Evolutionary conservation across 23 tunicate species (phyloP).

Genomic region (Aplidium turbinatum): DNA sequence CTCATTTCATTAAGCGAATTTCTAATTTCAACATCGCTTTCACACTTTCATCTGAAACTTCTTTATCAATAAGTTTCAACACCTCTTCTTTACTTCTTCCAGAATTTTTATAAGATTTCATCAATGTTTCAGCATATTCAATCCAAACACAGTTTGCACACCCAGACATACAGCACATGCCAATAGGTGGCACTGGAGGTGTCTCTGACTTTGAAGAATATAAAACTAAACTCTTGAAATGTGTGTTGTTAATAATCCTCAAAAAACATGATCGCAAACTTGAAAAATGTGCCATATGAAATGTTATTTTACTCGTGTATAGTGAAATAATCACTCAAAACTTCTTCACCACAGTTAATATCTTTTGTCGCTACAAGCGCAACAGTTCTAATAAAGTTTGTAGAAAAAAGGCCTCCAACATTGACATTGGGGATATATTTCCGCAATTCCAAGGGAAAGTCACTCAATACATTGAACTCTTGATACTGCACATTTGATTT

Average conservation of each 20-base stretch:
- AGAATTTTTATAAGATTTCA: conserved; percentile 57
- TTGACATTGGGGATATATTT: conserved; percentile 78
- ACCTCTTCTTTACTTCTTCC: conserved; percentile 40
- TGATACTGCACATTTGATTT: conserved; percentile 84
- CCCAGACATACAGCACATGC: conserved; percentile 82
- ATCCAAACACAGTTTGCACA: conserved; percentile 98
- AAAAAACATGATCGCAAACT: too few relatives aligned
- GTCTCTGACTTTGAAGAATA: conserved; percentile 17
- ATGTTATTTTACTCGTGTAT: too few relatives aligned
- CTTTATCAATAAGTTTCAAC: conserved; percentile 57
- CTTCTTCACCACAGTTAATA: conserved; percentile 67
- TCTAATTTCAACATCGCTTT: conserved; percentile 87
- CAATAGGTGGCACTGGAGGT: conserved; percentile 45
- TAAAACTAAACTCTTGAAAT: too few relatives aligned
- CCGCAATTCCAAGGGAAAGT: conserved; percentile 59
- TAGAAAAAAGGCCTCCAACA: conserved; percentile 26
- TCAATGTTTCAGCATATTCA: conserved; percentile 80
- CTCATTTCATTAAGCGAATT: conserved; percentile 47
- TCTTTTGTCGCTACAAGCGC: conserved; percentile 68
- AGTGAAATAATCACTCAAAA: conserved; percentile 78
- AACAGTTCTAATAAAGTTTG: conserved; percentile 56
- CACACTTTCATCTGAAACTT: conserved; percentile 75
- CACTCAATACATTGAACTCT: conserved; percentile 62
- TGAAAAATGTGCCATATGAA: too few relatives aligned
- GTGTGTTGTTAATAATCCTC: too few relatives aligned